Evolutionary conservation across 92 coral and sea anemone species (phyloP), one percentile per base, ranked within the genome.

Genomic region (Montipora capitata): DNA sequence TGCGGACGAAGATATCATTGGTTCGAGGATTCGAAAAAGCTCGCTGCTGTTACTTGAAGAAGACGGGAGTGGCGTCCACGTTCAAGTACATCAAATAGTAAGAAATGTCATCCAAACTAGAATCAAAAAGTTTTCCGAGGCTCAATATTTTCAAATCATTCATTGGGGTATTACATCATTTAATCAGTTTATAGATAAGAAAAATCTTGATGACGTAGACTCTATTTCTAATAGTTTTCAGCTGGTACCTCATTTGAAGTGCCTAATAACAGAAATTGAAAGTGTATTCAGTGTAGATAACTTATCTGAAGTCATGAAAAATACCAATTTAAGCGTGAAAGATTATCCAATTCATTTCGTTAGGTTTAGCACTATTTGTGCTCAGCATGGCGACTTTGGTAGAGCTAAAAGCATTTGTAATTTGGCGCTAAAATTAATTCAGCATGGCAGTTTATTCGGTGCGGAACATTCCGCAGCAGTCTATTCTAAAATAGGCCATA

Each of bases 41-140:
- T 68, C 92, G 43, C 48, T 89, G 84, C 11, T 83, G 41, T 61
- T 89, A 74, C 3, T 16, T 72, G 78, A 69, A 13, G 88, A 83
- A 14, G 72, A 82, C 17, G 69, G 40, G 40, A n/a, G 79, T 52
- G 80, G 18, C 38, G 73, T 12, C 42, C 68, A n/a, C 39, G n/a
- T 89, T 35, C 80, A 20, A 3, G 40, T 76, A 13, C 80, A 76
- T 57, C 80, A 76, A 45, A 39, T 76, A 7, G 68, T 76, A 15
- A 17, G 40, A 7, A 12, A 76, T 38, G 80, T 6, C 14, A 57
- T 40, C 12, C 54, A 51, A 35, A 18, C 79, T 10, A 7, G 27
- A 38, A 18, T 27, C 10, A 12, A 17, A 18, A 57, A 74, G 6
- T 40, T 4, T 4, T 39, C 45, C 12, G 80, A 54, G 49, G 14